phyloP scores from a whole-genome alignment of 2,797 vertebrate genomes.

The Schizopygopsis malacanthus region DNA sequence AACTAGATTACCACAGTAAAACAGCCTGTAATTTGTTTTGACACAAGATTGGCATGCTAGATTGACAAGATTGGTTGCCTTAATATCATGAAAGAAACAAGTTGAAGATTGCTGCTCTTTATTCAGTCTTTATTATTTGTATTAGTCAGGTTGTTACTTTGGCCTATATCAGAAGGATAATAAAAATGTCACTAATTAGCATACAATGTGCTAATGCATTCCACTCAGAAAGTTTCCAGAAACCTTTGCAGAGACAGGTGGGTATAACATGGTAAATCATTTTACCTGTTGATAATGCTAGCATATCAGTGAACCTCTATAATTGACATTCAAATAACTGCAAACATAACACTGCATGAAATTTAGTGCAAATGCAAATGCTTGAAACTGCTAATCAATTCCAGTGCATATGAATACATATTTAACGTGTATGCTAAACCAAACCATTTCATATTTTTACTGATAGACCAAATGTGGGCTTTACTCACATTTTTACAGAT shows the following conservation, averaged over 20 bases:
- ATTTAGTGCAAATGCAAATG: background rate
- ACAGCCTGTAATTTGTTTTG: slow-evolving; percentile 13
- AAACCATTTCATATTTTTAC: background rate
- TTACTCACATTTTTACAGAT: background rate
- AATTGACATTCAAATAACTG: background rate
- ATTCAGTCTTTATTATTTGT: background rate
- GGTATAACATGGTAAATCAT: no score
- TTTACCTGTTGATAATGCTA: background rate
- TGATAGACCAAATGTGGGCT: background rate
- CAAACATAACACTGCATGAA: background rate
- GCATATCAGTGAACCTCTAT: background rate
- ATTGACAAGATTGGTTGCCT: background rate
- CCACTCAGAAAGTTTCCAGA: background rate
- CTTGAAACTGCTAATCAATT: background rate
- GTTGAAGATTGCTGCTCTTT: background rate
- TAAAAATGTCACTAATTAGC: background rate
- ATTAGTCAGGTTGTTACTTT: background rate
- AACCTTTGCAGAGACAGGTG: background rate
- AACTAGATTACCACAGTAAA: background rate
- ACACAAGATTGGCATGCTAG: slow-evolving; percentile 4
- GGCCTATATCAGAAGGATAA: background rate
- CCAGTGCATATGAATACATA: background rate
- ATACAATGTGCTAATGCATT: slow-evolving; percentile 7
- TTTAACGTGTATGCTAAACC: background rate
- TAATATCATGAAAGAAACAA: slow-evolving; percentile 16